phyloP scores from a whole-genome alignment of 1,140 invertebrate genomes.

The Apocrypta bakeri region DNA sequence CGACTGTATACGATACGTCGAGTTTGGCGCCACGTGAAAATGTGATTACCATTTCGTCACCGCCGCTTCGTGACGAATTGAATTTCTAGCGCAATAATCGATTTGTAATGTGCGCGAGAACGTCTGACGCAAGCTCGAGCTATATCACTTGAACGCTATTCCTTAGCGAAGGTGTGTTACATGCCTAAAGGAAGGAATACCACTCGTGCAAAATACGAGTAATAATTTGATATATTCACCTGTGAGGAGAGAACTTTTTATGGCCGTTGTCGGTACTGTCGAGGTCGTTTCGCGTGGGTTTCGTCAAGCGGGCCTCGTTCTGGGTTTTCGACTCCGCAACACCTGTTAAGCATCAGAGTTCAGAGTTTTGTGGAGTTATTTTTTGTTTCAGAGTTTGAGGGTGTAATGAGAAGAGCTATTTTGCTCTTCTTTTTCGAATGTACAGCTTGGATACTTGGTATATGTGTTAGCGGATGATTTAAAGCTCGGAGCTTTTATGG shows the following conservation, averaged over 20 bases:
- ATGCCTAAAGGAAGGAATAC: no score
- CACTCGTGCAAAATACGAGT: no score
- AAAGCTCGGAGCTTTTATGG: no score
- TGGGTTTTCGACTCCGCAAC: constrained; percentile 8
- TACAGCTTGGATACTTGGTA: no score
- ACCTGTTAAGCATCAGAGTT: neutral
- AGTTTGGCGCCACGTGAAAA: neutral
- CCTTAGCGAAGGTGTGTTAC: neutral
- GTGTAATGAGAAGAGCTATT: no score
- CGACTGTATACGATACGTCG: neutral
- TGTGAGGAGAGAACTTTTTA: constrained; percentile 13
- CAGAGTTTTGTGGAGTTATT: neutral
- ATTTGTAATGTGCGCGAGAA: neutral
- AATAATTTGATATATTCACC: constrained; percentile 26
- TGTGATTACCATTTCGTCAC: constrained; percentile 23
- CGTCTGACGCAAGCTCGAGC: neutral
- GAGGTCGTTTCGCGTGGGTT: neutral
- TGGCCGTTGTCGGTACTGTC: neutral
- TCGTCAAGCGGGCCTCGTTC: neutral
- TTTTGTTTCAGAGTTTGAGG: no score
- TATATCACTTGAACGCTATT: neutral
- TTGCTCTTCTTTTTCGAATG: no score
- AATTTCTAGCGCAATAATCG: neutral
- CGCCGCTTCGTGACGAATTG: neutral
- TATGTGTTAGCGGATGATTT: no score